Percentiles rank a stretch among this genome's conserved stretches.
These are phyloP conservation scores for Pelagia noctiluca DNA, from an alignment of 30 jellyfish, hydroid and myxozoan species.

Conservation along the genomic window DNA sequence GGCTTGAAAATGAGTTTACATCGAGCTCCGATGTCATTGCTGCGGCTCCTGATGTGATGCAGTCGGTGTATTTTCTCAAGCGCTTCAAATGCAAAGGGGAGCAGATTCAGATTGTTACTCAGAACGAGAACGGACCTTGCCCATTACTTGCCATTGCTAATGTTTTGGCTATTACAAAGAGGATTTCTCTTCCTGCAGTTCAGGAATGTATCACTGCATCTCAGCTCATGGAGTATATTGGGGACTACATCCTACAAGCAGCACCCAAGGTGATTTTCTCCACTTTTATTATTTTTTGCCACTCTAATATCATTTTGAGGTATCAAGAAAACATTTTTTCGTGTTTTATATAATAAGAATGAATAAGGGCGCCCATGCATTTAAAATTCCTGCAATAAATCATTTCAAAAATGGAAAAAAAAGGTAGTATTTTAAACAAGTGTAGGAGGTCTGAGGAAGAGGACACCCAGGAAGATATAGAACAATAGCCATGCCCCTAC, in stretches of 20 bases:
- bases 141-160: constrained; percentile 94
- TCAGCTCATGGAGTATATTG: constrained; percentile 92
- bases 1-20: too few relatives aligned
- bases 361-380: too few relatives aligned
- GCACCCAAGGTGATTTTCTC: constrained; percentile 71
- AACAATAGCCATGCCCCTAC: too few relatives aligned
- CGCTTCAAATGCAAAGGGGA: constrained; percentile 89
- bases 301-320: too few relatives aligned
- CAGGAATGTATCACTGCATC: constrained; percentile 86
- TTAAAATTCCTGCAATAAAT: too few relatives aligned
- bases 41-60: constrained; percentile 15
- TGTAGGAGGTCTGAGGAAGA: too few relatives aligned
- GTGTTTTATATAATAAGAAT: too few relatives aligned
- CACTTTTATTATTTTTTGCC: too few relatives aligned
- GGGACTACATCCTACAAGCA: constrained; percentile 84
- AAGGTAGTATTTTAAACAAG: too few relatives aligned
- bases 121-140: constrained; percentile 98
- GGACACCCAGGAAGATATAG: too few relatives aligned
- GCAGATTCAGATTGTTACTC: constrained; percentile 87
- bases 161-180: constrained; percentile 76
- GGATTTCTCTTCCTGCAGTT: constrained; percentile 73
- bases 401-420: too few relatives aligned
- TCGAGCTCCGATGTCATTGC: background rate
- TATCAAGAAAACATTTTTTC: too few relatives aligned
- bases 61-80: constrained; percentile 76